Base-by-base conservation (phyloP, 2,113 vertebrate genomes). In the Embiotoca jacksoni region DNA sequence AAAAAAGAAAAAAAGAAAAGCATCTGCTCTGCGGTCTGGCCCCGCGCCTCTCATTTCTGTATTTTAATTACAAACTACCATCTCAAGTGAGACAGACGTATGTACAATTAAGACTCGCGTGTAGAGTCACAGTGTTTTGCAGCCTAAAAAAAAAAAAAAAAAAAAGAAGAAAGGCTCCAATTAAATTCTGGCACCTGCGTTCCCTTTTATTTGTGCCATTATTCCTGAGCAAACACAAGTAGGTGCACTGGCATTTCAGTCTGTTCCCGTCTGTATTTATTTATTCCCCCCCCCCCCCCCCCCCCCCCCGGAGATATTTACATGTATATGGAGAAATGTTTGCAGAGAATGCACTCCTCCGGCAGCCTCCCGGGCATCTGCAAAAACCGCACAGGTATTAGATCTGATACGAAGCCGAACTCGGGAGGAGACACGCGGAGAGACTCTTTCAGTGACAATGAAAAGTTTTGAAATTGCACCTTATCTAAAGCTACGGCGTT, bases 231-330 rank as follows among this genome's bases (percentile, higher is more conserved):
- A 69, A 68, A 66, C 30, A 59, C 9, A 60, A 66, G 53, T 35
- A 7, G 57, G 31, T 31, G 37, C 58, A 85, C 79, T 87, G 74
- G 76, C 80, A 78, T 89, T 87, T 80, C 74, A 89, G 82, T 83
- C 61, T 65, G 50, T 71, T 81, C 59, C 15, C 59, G 62, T 54
- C 61, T 63, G 13, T 77, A 46, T 69, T 66, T 74, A 71, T 54
- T 23, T 23, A 23, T 23, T 23, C 23, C 23, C 23, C 23, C 23
- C 23, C 23, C 23, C 23, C 23, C 23, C n/a, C n/a, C 23, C 23
- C 23, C 23, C 23, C 23, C 23, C 23, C 23, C 23, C 23, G 23
- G 31, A 50, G 32, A 81, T 56, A 88, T 84, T 88, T 79, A 83
- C 82, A 85, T 79, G 74, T 66, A 72, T 78, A 84, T 81, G 49